phyloP scores from a whole-genome alignment of 2,113 vertebrate genomes.

The Taurulus bubalis region DNA sequence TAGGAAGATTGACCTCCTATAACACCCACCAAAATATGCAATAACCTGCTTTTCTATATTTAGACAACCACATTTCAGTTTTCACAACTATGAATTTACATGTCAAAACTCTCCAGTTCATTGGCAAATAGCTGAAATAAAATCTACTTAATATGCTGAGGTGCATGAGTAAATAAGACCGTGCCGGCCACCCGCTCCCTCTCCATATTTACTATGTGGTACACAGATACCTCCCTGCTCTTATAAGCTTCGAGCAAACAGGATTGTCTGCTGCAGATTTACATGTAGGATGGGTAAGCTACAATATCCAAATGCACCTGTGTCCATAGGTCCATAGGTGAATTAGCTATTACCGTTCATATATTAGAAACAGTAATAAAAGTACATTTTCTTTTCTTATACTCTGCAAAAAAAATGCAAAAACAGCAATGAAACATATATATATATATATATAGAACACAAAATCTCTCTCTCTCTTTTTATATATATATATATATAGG shows the following conservation, averaged over 20 bases:
- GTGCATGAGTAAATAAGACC: conserved; percentile 52
- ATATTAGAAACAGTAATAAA: neutral
- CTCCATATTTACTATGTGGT: conserved; percentile 51
- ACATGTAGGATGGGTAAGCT: conserved; percentile 42
- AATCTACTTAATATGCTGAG: conserved; percentile 56
- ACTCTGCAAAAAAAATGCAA: neutral
- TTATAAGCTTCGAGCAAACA: conserved; percentile 65
- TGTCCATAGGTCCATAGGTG: neutral
- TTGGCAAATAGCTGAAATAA: conserved; percentile 42
- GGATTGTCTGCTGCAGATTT: conserved; percentile 53
- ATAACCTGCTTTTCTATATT: conserved; percentile 15
- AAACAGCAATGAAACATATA: neutral
- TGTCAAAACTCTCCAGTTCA: conserved; percentile 11
- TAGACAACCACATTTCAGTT: neutral
- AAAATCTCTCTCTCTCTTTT: too few species aligned
- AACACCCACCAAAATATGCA: conserved; percentile 2
- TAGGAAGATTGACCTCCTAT: conserved; percentile 29
- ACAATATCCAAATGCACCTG: conserved; percentile 10
- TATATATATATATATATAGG: too few species aligned
- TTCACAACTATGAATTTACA: conserved; percentile 20
- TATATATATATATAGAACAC: neutral
- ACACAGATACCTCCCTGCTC: conserved; percentile 38
- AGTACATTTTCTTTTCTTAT: neutral
- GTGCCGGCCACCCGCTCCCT: neutral
- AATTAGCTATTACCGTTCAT: conserved; percentile 2